These are phyloP conservation scores for Prunella strophiata DNA, from an alignment of 2,797 vertebrate genomes.

Conservation along the genomic window DNA sequence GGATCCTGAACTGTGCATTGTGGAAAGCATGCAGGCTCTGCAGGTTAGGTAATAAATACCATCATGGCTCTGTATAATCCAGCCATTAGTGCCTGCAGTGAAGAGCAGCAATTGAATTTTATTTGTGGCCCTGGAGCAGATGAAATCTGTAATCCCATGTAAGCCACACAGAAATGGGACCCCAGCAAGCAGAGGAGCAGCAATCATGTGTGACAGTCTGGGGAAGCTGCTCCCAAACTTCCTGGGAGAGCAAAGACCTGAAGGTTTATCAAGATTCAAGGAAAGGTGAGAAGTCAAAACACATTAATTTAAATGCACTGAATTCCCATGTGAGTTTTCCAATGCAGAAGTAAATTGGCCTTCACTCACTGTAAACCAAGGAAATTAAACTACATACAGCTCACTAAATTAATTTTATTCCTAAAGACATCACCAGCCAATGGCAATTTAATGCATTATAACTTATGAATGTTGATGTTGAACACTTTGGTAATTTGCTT, in stretches of 20 bases:
- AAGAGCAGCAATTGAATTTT: not conserved
- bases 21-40: not conserved
- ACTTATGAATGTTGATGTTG: slow-evolving; percentile 52
- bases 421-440: slow-evolving; percentile 38
- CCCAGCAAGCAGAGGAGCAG: slow-evolving; percentile 37
- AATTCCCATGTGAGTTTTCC: not conserved
- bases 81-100: not conserved
- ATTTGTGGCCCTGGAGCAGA: not conserved
- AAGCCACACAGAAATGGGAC: not conserved
- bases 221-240: not conserved
- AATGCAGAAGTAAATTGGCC: not conserved
- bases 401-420: slow-evolving; percentile 34
- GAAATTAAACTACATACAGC: slow-evolving; percentile 42
- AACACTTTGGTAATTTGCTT: slow-evolving; percentile 51
- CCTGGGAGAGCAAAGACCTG: not conserved
- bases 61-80: fast-evolving
- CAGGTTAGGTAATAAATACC: not conserved
- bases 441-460: slow-evolving; percentile 47
- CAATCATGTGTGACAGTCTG: not conserved
- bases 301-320: slow-evolving; percentile 7
- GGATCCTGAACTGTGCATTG: not conserved
- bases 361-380: slow-evolving; percentile 39
- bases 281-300: slow-evolving; percentile 28
- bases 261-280: not conserved
- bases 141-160: not conserved